A percentile compares a stretch with the other conserved stretches of the same genome.
phyloP scores from a whole-genome alignment of 2,113 vertebrate genomes.

The Brienomyrus longianalis region DNA sequence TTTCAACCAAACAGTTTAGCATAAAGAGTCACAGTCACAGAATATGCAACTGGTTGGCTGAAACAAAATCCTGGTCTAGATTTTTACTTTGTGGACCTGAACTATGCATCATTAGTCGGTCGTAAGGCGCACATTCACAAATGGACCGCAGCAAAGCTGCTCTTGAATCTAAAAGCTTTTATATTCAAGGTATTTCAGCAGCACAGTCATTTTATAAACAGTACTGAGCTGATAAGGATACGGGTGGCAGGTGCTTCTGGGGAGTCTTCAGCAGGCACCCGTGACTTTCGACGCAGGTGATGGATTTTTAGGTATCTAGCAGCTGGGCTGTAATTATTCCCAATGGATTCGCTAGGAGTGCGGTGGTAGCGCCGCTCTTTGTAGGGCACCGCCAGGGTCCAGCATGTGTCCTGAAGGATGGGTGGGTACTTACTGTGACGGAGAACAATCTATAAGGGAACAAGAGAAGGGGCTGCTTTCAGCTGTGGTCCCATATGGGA shows the following conservation, averaged over 20 bases:
- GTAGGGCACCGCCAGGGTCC: slow-evolving; percentile 70
- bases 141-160: not conserved
- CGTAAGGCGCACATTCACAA: not conserved
- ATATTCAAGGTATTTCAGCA: not conserved
- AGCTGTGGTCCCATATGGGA: not conserved
- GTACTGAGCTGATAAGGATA: slow-evolving; percentile 53
- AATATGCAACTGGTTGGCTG: not conserved
- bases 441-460: slow-evolving; percentile 49
- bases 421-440: slow-evolving; percentile 60
- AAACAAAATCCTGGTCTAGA: not conserved
- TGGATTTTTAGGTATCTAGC: slow-evolving; percentile 64
- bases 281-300: slow-evolving; percentile 44
- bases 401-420: slow-evolving; percentile 66
- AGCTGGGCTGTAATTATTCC: slow-evolving; percentile 70
- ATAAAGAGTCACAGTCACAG: not conserved
- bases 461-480: not conserved
- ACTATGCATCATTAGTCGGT: not conserved
- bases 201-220: not conserved
- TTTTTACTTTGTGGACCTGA: not conserved
- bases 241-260: slow-evolving; percentile 23
- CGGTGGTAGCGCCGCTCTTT: slow-evolving; percentile 66
- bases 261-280: not conserved
- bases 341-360: slow-evolving; percentile 75
- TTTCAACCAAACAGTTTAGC: not conserved
- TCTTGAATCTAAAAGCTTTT: not conserved